Conservation (phyloP, 2,888 invertebrate genomes). For the Pelosia muscerda region DNA sequence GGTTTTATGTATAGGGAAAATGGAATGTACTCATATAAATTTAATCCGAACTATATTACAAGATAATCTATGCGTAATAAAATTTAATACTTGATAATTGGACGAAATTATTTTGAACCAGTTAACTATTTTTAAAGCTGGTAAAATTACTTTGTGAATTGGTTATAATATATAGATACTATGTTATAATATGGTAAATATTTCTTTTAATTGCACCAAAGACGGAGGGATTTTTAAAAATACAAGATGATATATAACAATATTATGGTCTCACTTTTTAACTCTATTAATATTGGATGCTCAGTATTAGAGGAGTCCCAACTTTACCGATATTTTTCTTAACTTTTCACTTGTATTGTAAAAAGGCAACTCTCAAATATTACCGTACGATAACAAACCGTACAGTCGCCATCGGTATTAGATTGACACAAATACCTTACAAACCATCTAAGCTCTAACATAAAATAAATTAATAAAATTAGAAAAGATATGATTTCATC, state of each 20-base stretch:
- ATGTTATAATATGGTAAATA: neutral
- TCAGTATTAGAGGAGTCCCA: neutral
- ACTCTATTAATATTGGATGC: neutral
- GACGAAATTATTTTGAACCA: neutral
- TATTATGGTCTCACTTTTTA: too few relatives aligned
- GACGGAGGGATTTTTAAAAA: neutral
- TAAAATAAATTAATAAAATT: too few relatives aligned
- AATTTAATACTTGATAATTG: neutral
- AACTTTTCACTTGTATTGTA: too few relatives aligned
- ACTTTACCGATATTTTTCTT: neutral
- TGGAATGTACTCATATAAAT: slow-evolving; percentile 1
- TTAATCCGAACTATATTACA: neutral
- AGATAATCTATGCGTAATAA: neutral
- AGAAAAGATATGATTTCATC: too few relatives aligned
- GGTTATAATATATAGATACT: neutral
- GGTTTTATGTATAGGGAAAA: neutral
- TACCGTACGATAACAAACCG: too few relatives aligned
- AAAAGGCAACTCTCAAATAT: too few relatives aligned
- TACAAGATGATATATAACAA: neutral
- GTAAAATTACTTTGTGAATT: neutral
- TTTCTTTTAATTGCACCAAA: neutral
- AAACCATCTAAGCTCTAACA: too few relatives aligned
- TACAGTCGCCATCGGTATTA: too few relatives aligned
- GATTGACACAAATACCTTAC: too few relatives aligned
- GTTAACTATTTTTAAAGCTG: neutral